Conservation (phyloP, 2,888 invertebrate species). For the Aricia artaxerxes region DNA sequence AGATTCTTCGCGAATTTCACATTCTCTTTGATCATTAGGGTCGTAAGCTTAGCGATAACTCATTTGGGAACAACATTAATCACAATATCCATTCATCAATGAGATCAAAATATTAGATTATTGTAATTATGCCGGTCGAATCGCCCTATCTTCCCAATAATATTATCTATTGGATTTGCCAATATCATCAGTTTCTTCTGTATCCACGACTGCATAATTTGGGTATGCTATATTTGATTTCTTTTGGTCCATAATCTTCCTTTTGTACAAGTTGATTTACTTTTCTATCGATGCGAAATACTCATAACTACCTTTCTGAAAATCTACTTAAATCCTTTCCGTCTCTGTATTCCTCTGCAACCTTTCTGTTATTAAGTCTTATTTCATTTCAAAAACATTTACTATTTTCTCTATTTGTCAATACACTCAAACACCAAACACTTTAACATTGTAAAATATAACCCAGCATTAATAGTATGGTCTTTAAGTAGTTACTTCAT, state of each 20-base stretch:
- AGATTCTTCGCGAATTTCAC: constrained; percentile 2
- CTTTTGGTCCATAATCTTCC: too few relatives aligned
- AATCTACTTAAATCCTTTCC: too few relatives aligned
- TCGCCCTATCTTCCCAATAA: not conserved
- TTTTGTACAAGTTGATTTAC: too few relatives aligned
- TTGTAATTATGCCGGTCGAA: constrained; percentile 8
- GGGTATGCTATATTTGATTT: too few relatives aligned
- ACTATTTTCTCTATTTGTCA: not conserved
- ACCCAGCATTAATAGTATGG: not conserved
- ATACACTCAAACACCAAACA: not conserved
- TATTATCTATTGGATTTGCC: constrained; percentile 10
- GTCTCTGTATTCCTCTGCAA: not conserved
- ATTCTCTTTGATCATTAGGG: constrained; percentile 25
- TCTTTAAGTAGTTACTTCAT: not conserved
- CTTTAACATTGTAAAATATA: not conserved
- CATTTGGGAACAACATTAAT: constrained; percentile 27
- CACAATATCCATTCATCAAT: constrained; percentile 28
- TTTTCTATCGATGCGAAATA: too few relatives aligned
- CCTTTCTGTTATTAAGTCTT: too few relatives aligned
- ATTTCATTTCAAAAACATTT: not conserved
- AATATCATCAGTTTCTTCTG: constrained; percentile 10
- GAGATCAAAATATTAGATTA: constrained; percentile 28
- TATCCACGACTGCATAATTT: not conserved
- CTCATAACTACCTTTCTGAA: too few relatives aligned
- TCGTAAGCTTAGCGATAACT: constrained; percentile 25